Evolutionary conservation across 2,888 invertebrate genomes (phyloP).

Genomic region (Zaprionus bogoriensis): DNA sequence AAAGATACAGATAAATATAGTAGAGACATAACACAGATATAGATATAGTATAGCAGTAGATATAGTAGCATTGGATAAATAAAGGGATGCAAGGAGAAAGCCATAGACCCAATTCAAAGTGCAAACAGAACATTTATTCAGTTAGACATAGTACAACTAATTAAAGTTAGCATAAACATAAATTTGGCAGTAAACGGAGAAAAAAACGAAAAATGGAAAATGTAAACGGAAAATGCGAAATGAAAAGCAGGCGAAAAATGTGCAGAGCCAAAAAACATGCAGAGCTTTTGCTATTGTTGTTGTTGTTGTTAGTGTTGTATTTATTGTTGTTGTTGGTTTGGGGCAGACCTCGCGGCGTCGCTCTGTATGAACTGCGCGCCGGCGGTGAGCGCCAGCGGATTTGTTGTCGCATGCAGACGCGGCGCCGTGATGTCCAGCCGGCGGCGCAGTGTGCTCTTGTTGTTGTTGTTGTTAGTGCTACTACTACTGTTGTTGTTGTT

Average conservation of each 20-base stretch:
- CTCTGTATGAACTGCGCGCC: slow-evolving; percentile 81
- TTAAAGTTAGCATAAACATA: background rate
- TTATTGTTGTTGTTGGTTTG: slow-evolving; percentile 32
- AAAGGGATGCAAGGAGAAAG: background rate
- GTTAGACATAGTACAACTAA: background rate
- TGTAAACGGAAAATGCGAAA: background rate
- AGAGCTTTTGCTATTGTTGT: slow-evolving; percentile 20
- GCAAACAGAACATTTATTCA: slow-evolving; percentile 4
- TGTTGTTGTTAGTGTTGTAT: slow-evolving; percentile 9
- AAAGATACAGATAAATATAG: background rate
- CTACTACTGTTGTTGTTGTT: slow-evolving; percentile 38
- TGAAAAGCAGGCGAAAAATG: slow-evolving; percentile 3
- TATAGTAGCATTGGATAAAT: too few relatives aligned
- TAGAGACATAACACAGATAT: background rate
- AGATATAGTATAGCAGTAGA: background rate
- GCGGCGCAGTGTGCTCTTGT: slow-evolving; percentile 73
- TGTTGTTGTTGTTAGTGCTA: slow-evolving; percentile 31
- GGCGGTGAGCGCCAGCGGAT: slow-evolving; percentile 84
- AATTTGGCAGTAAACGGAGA: background rate
- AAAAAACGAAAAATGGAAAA: slow-evolving; percentile 7
- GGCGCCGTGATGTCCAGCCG: slow-evolving; percentile 84
- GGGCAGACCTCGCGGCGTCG: slow-evolving; percentile 81
- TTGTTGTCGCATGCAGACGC: slow-evolving; percentile 85
- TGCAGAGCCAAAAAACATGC: slow-evolving; percentile 31
- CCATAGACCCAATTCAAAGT: background rate